Base-by-base conservation (phyloP, 2,888 invertebrate species). In the Clistopyga incitator region DNA sequence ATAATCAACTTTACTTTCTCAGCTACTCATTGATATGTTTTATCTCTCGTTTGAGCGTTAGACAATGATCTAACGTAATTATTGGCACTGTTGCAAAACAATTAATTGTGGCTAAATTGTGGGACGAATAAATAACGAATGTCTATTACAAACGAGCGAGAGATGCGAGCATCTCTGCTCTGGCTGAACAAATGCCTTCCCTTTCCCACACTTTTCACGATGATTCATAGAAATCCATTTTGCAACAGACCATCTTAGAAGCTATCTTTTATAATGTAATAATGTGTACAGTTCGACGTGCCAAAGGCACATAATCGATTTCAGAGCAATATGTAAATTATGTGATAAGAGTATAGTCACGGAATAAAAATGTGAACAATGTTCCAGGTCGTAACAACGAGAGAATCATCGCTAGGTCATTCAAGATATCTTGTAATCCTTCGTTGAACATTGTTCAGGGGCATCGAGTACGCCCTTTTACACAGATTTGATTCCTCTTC, bases 181-280 rank as follows among this genome's bases (percentile, higher is more conserved):
- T 80, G 23, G 20, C 47, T 38, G 20, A 59, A 74, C 77, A 83
- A 85, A 86, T 85, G 77, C 61, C 82, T 84, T 54, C 75, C 78
- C 82, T 84, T 85, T 87, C 85, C 86, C 86, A 86, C 84, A 84
- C 68, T 71, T 75, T 76, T 78, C 71, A 75, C 72, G 61, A 50
- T 45, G 50, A 38, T 56, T 42, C 38, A 52, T 61, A 78, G 18
- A 70, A 29, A 4, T 71, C 11, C 1, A 52, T 56, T 38, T 71
- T 52, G 29, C 71, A 47, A 23, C 45, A 6, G 6, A 15, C 34
- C 38, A 52, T 56, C 42, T 42, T 54, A 15, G 34, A 29, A n/a
- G 18, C 2, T 71, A 29, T 71, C 42, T 3, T 8, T 42, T 10
- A 38, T 18, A 29, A 68, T 50, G 20, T 68, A 50, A 70, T 56